These are phyloP conservation scores for Pogonomyrmex californicus DNA, from an alignment of 1,140 invertebrate genomes.

Conservation along the genomic window DNA sequence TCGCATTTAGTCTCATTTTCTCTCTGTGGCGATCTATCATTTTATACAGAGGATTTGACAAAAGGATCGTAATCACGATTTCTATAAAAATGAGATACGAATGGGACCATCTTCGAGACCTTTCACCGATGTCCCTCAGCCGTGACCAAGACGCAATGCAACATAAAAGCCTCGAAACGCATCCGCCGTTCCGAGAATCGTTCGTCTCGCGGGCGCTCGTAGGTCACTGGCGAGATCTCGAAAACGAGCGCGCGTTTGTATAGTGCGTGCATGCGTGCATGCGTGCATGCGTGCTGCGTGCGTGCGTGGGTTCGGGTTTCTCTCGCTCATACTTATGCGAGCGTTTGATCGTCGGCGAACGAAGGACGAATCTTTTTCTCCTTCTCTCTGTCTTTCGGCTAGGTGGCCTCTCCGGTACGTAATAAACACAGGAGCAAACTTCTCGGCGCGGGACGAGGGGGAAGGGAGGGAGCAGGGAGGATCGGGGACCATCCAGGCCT, in stretches of 20 bases:
- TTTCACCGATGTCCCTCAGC: slow-evolving; percentile 6
- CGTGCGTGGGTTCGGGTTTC: slow-evolving; percentile 7
- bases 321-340: slow-evolving; percentile 19
- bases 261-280: slow-evolving; percentile 30
- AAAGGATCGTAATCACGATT: neutral
- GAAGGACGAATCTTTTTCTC: slow-evolving; percentile 44
- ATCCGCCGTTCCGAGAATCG: slow-evolving; percentile 73
- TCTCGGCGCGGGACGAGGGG: neutral
- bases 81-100: slow-evolving; percentile 12
- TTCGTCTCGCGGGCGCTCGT: slow-evolving; percentile 59
- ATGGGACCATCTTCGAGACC: slow-evolving; percentile 8
- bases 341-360: slow-evolving; percentile 43
- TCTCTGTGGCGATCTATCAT: neutral
- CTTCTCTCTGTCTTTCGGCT: slow-evolving; percentile 12
- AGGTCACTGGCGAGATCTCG: slow-evolving; percentile 66
- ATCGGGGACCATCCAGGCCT: neutral
- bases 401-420: slow-evolving; percentile 46
- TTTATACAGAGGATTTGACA: slow-evolving; percentile 4
- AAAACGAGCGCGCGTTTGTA: slow-evolving; percentile 59
- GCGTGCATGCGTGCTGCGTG: no score
- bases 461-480: neutral
- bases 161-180: slow-evolving; percentile 73
- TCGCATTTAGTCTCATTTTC: neutral
- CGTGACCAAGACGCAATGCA: slow-evolving; percentile 40
- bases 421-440: slow-evolving; percentile 67